These are phyloP conservation scores for Merops nubicus DNA, from an alignment of 2,113 vertebrate species.

Conservation along the genomic window DNA sequence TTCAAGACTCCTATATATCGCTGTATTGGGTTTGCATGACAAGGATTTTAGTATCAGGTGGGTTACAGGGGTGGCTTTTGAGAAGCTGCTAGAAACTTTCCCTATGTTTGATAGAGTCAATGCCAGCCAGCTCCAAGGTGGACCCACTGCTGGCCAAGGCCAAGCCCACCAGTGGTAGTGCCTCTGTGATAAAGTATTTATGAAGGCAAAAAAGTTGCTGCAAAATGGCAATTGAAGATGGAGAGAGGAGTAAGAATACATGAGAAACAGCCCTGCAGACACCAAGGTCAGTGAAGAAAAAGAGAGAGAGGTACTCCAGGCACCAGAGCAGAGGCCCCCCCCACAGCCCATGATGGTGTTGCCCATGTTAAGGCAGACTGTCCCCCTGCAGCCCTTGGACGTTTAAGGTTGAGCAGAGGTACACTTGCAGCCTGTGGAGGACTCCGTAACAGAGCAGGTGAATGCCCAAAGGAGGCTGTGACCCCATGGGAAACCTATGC, in stretches of 20 bases:
- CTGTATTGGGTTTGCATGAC: background rate
- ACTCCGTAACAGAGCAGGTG: background rate
- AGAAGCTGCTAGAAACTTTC: background rate
- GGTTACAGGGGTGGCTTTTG: background rate
- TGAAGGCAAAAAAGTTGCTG: background rate
- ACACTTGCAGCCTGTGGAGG: background rate
- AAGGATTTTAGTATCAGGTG: background rate
- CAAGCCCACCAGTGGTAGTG: background rate
- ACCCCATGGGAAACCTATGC: background rate
- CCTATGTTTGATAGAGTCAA: background rate
- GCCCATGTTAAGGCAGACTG: background rate
- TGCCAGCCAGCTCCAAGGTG: rapidly evolving
- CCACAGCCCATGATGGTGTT: background rate
- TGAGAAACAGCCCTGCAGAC: background rate
- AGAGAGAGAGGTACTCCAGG: background rate
- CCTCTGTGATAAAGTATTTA: too few species aligned
- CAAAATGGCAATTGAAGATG: background rate
- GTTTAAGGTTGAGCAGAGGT: background rate
- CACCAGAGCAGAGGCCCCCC: background rate
- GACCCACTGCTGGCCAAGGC: background rate
- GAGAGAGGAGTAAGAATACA: background rate
- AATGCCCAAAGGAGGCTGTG: background rate
- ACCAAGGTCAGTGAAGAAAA: background rate
- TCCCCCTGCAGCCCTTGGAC: background rate
- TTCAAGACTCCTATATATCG: background rate